Percentiles rank a stretch among this genome's conserved stretches.
phyloP scores from a whole-genome alignment of 1,140 invertebrate species.

The Apis laboriosa region DNA sequence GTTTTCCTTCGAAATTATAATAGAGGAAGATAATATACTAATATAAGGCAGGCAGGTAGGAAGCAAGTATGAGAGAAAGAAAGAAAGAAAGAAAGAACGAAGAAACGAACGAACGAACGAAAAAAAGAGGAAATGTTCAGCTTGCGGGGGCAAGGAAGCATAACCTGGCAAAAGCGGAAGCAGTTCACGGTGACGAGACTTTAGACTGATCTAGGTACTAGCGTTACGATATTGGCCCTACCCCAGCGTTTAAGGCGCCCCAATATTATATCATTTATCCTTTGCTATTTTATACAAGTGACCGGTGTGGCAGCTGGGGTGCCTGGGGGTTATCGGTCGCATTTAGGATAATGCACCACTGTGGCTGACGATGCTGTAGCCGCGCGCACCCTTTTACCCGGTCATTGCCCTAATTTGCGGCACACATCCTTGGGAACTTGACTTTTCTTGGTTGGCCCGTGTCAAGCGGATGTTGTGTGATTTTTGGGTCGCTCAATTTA shows the following conservation, averaged over 20 bases:
- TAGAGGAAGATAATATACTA: slow-evolving; percentile 48
- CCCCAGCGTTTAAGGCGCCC: slow-evolving; percentile 66
- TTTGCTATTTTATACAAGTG: slow-evolving; percentile 63
- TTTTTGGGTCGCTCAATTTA: slow-evolving; percentile 74
- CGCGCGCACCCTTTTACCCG: slow-evolving; percentile 72
- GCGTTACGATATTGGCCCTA: slow-evolving; percentile 77
- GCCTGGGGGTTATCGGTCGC: slow-evolving; percentile 71
- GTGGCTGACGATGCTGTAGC: slow-evolving; percentile 76
- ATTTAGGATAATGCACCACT: slow-evolving; percentile 80
- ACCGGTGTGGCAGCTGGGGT: slow-evolving; percentile 69
- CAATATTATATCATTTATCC: slow-evolving; percentile 57
- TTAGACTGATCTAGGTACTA: slow-evolving; percentile 82
- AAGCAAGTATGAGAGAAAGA: slow-evolving; percentile 25
- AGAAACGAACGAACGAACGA: slow-evolving; percentile 42
- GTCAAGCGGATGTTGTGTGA: slow-evolving; percentile 78
- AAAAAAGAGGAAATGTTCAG: slow-evolving; percentile 68
- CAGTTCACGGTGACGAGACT: slow-evolving; percentile 82
- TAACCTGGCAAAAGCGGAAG: slow-evolving; percentile 77
- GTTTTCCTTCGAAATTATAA: slow-evolving; percentile 71
- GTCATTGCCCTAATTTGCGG: slow-evolving; percentile 73
- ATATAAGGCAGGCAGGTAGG: slow-evolving; percentile 18
- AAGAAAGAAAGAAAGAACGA: slow-evolving; percentile 22
- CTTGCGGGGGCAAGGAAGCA: slow-evolving; percentile 78
- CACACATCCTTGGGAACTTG: slow-evolving; percentile 71
- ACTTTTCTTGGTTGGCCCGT: slow-evolving; percentile 77